Base-by-base conservation (phyloP, 2,113 vertebrate genomes). In the Austrofundulus limnaeus region DNA sequence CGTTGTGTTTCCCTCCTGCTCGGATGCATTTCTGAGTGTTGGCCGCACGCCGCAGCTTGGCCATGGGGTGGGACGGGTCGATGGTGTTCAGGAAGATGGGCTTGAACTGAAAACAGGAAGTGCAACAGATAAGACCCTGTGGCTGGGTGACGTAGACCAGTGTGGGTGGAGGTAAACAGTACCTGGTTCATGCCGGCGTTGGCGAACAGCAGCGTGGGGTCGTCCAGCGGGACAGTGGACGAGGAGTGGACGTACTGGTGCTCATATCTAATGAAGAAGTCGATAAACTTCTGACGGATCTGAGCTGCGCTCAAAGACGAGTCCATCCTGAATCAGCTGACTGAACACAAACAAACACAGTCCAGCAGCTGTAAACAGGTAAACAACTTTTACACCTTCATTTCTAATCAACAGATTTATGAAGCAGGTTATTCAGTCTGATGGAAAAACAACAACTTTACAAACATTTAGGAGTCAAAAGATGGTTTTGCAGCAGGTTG, bases 121-220 rank as follows among this genome's bases (percentile, higher is more conserved):
- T 1, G 24, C 1, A 49, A 48, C 14, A 50, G 31, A 38, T 48
- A 19, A 23, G 20, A 34, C 31, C 31, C 10, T 34, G 5, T 2
- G 10, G 31, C 31, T 10, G 5, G 31, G 8, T 34, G 31, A 5
- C 9, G 31, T 9, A 10, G 31, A 34, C 10, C 31, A 34, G 31
- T 8, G 31, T 10, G n/a, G n/a, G 31, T 34, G 31, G 5, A 5
- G 5, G 9, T 5, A 10, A 34, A 34, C 31, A 5, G 12, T 88
- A 98, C 96, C 95, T 98, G 96, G 83, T 99, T 99, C 96, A 99
- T 99, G 74, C 96, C 96, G 0, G 96, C 96, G 4, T 99, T 99
- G 76, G 97, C 95, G 46, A 99, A 99, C 9, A 99, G 96, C 78
- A 99, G 89, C 0, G 97, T 99, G 78, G 97, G 97, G 73, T 99